phyloP scores from a whole-genome alignment of 2,797 vertebrate genomes.

The Brachymystax lenok region DNA sequence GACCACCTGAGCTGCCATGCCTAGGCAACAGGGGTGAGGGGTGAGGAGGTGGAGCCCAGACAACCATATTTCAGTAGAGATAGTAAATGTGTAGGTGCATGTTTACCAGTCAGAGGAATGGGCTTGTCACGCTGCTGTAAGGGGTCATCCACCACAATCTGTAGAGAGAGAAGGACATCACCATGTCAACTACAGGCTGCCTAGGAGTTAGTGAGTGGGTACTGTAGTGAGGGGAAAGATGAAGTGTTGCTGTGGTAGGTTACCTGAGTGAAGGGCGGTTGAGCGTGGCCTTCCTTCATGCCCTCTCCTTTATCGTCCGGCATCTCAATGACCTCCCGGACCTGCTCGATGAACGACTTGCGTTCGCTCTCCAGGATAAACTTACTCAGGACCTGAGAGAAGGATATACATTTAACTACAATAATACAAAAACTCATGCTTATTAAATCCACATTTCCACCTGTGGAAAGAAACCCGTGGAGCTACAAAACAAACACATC shows the following conservation, averaged over 20 bases:
- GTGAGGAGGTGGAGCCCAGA: not conserved
- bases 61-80: not conserved
- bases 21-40: conserved; percentile 52
- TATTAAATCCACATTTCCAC: not conserved
- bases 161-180: conserved; percentile 42
- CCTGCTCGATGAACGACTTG: conserved; percentile 94
- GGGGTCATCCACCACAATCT: conserved; percentile 84
- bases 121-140: conserved; percentile 85
- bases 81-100: not conserved
- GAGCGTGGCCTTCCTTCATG: conserved; percentile 77
- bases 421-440: not conserved
- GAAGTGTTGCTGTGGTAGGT: not conserved
- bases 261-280: not conserved
- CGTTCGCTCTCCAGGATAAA: conserved; percentile 94
- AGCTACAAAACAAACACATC: not conserved
- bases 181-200: not conserved
- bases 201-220: not conserved
- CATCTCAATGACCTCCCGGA: conserved; percentile 95
- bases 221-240: not conserved
- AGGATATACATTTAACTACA: not conserved
- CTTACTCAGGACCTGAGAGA: conserved; percentile 86
- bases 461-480: not conserved
- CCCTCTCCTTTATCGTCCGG: conserved; percentile 88
- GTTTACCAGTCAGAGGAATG: conserved; percentile 85
- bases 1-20: conserved; percentile 89